Evolutionary conservation across 2,888 invertebrate species (phyloP).

Genomic region (Phengaris alcon): DNA sequence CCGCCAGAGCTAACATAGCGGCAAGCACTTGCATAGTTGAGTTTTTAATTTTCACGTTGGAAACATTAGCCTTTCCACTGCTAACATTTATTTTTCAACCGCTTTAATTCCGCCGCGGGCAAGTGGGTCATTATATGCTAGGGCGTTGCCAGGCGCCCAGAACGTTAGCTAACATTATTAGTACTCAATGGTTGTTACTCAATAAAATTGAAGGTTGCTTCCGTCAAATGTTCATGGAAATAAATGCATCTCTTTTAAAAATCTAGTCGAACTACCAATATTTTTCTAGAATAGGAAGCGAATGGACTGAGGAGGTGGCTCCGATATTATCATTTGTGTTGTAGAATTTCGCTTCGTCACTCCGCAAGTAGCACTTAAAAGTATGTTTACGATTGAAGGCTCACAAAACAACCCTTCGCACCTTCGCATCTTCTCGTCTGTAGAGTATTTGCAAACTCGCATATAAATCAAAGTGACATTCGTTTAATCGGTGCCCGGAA

Average conservation of each 20-base stretch:
- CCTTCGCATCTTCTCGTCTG: background rate
- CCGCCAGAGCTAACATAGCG: background rate
- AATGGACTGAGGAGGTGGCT: background rate
- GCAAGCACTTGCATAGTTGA: background rate
- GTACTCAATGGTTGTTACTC: background rate
- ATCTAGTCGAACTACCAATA: background rate
- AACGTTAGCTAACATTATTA: background rate
- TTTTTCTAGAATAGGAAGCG: background rate
- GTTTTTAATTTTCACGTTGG: constrained; percentile 9
- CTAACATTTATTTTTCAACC: constrained; percentile 12
- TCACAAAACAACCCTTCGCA: background rate
- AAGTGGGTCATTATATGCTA: background rate
- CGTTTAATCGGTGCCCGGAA: constrained; percentile 57
- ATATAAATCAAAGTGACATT: constrained; percentile 74
- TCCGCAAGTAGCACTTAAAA: background rate
- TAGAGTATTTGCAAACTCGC: constrained; percentile 43
- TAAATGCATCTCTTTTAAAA: background rate
- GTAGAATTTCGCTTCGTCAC: background rate
- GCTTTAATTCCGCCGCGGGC: background rate
- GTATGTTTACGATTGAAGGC: background rate
- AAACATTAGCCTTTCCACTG: constrained; percentile 8
- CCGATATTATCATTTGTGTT: background rate
- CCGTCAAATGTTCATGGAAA: background rate
- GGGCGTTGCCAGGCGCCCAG: background rate
- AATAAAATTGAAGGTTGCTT: background rate